These are phyloP conservation scores for Scarus forsteni DNA, from an alignment of 2,797 vertebrate genomes.

Conservation along the genomic window DNA sequence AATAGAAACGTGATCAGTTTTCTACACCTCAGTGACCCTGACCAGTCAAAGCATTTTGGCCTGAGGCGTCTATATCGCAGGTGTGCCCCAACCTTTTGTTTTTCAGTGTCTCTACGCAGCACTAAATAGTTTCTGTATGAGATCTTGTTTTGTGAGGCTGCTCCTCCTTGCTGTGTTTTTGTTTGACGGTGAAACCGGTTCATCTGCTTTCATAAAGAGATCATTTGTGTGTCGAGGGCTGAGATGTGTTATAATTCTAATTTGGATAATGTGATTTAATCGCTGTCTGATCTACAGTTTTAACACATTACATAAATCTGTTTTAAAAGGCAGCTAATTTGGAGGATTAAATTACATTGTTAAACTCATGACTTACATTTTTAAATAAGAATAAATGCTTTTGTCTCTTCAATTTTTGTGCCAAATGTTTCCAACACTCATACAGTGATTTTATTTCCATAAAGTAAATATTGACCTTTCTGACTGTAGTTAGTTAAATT, in stretches of 20 bases:
- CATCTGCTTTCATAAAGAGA: constrained; percentile 38
- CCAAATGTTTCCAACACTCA: neutral
- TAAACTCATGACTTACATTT: neutral
- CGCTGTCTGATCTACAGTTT: neutral
- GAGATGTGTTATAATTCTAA: constrained; percentile 18
- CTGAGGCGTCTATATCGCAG: constrained; percentile 25
- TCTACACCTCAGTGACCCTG: constrained; percentile 10
- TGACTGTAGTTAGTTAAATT: too few species aligned
- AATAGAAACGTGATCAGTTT: neutral
- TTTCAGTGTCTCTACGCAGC: neutral
- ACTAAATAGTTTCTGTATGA: constrained; percentile 42
- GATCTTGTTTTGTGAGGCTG: constrained; percentile 35
- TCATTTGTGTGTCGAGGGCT: constrained; percentile 4
- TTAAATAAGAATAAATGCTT: too few species aligned
- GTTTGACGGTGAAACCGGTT: constrained; percentile 57
- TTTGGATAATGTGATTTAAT: constrained; percentile 6
- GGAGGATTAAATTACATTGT: neutral
- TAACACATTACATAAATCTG: neutral
- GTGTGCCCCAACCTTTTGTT: constrained; percentile 28
- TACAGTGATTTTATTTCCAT: neutral
- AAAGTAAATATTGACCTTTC: too few species aligned
- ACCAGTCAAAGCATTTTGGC: constrained; percentile 20
- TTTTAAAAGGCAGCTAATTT: neutral
- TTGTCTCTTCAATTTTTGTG: neutral
- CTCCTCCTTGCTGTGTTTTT: constrained; percentile 28